A percentile compares a stretch with the other conserved stretches of the same genome.
Evolutionary conservation across 23 tunicate genomes (phyloP).

Genomic region (Clavelina lepadiformis): DNA sequence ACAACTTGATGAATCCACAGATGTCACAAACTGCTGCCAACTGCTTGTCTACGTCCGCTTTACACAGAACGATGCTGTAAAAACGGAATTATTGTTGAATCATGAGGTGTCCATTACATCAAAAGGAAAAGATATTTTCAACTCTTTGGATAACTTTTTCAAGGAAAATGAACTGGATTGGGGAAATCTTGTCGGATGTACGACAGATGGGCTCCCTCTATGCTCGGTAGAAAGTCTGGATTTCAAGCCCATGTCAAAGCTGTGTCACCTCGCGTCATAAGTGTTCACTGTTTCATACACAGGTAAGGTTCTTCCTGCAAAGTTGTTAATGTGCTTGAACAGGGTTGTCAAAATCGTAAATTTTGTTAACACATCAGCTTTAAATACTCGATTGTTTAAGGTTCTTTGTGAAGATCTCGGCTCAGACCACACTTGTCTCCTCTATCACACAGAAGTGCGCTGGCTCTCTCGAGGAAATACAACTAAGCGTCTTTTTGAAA

Average conservation of each 20-base stretch:
- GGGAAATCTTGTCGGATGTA: constrained; percentile 43
- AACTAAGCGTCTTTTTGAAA: constrained; percentile 26
- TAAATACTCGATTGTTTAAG: constrained; percentile 43
- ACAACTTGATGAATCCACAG: constrained; percentile 26
- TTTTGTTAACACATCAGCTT: constrained; percentile 35
- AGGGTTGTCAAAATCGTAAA: constrained; percentile 38
- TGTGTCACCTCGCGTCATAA: constrained; percentile 13
- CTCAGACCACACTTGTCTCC: constrained; percentile 36
- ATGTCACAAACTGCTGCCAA: constrained; percentile 30
- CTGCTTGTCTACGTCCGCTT: constrained; percentile 17
- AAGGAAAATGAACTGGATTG: constrained; percentile 31
- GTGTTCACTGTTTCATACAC: constrained; percentile 22
- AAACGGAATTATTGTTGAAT: constrained; percentile 22
- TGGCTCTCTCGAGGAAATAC: constrained; percentile 35
- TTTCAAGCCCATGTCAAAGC: constrained; percentile 40
- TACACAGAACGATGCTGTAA: constrained; percentile 25
- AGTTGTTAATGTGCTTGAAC: constrained; percentile 22
- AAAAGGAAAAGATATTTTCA: constrained; percentile 29
- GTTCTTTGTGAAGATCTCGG: constrained; percentile 36
- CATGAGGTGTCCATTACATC: constrained; percentile 34
- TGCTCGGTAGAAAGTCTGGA: constrained; percentile 37
- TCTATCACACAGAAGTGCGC: constrained; percentile 31
- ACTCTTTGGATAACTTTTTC: constrained; percentile 30
- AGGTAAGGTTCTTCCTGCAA: constrained; percentile 33
- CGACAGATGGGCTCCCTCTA: constrained; percentile 38